These are phyloP conservation scores for Parnassius glacialis DNA, from an alignment of 2,888 invertebrate species.

Conservation along the genomic window DNA sequence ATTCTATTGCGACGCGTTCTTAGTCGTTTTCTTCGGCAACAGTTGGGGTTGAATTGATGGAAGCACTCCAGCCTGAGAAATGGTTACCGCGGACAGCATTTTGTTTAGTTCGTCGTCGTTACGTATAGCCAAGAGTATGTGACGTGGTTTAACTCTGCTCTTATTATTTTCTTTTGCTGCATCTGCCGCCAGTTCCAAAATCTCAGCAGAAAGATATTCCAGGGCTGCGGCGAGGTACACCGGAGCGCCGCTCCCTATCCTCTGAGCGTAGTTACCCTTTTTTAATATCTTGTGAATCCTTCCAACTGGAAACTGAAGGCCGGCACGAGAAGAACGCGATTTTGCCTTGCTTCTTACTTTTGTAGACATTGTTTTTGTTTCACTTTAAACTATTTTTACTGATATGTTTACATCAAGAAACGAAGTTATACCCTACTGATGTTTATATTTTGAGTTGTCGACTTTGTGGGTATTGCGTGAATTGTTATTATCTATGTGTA, in stretches of 20 bases:
- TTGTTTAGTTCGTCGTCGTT: conserved; percentile 58
- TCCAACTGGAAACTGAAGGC: conserved; percentile 78
- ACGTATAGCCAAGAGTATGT: conserved; percentile 55
- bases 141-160: conserved; percentile 62
- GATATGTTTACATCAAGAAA: neutral
- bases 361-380: conserved; percentile 36
- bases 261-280: conserved; percentile 82
- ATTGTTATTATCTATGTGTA: neutral
- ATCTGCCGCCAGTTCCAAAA: conserved; percentile 83
- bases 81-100: conserved; percentile 52
- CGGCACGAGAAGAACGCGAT: conserved; percentile 72
- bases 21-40: conserved; percentile 57
- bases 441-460: neutral
- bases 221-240: conserved; percentile 80
- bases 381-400: neutral
- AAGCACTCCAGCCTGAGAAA: conserved; percentile 55
- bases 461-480: conserved; percentile 6
- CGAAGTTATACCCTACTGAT: neutral
- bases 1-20: conserved; percentile 31
- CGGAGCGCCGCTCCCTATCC: conserved; percentile 77
- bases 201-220: conserved; percentile 85
- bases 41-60: conserved; percentile 51
- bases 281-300: conserved; percentile 79
- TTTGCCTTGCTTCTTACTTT: conserved; percentile 39
- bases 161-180: conserved; percentile 85